Evolutionary conservation across 1,140 invertebrate genomes (phyloP).

Genomic region (Kradibia gibbosae): DNA sequence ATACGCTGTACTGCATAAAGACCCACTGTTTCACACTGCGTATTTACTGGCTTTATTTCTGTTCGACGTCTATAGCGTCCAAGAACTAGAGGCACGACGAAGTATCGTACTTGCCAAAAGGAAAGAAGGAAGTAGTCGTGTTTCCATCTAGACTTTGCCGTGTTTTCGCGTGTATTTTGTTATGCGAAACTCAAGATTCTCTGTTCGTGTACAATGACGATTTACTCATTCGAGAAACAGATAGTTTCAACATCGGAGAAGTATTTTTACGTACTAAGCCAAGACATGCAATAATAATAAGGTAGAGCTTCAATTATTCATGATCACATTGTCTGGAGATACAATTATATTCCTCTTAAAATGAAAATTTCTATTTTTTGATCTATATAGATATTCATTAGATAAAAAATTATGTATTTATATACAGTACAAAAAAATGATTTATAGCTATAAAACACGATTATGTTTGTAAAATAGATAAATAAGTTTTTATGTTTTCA

Average conservation of each 20-base stretch:
- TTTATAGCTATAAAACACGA: no score
- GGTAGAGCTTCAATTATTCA: background rate
- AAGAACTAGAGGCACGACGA: background rate
- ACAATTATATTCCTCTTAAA: background rate
- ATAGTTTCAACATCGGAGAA: background rate
- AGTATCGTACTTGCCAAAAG: no score
- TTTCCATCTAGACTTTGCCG: background rate
- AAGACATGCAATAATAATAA: background rate
- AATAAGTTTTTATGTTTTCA: no score
- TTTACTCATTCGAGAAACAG: background rate
- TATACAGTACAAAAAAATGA: no score
- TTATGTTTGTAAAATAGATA: no score
- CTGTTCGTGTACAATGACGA: constrained; percentile 13
- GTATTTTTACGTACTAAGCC: background rate
- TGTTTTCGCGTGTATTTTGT: constrained; percentile 20
- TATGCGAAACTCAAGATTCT: constrained; percentile 28
- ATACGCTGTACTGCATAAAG: background rate
- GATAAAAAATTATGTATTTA: no score
- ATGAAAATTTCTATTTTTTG: background rate
- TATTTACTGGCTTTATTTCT: background rate
- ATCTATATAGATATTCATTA: no score
- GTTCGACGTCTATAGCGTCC: background rate
- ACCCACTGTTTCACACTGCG: background rate
- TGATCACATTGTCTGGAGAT: background rate
- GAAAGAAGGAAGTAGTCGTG: background rate